Conservation (phyloP, 2,888 invertebrate species). For the Tipula lateralis region DNA sequence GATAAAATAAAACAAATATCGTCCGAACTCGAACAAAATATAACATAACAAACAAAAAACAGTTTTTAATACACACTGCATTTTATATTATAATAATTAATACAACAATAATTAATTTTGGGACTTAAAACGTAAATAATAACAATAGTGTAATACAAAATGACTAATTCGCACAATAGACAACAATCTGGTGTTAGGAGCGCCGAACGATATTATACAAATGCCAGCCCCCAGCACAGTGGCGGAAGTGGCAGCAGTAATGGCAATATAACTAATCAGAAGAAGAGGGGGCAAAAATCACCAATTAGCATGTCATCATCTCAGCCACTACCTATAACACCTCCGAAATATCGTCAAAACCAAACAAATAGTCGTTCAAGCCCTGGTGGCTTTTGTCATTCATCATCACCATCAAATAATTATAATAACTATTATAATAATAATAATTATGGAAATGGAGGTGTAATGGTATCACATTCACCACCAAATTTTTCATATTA, state of each 20-base stretch:
- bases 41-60: background rate
- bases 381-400: slow-evolving; percentile 31
- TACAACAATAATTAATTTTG: background rate
- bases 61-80: slow-evolving; percentile 28
- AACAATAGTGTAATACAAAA: slow-evolving; percentile 27
- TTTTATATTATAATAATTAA: slow-evolving; percentile 24
- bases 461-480: slow-evolving; percentile 32
- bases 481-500: slow-evolving; percentile 48
- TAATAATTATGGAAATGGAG: slow-evolving; percentile 26
- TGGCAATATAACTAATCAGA: background rate
- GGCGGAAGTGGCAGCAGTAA: background rate
- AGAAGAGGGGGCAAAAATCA: slow-evolving; percentile 25
- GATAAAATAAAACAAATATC: slow-evolving; percentile 30
- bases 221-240: slow-evolving; percentile 25
- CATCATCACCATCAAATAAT: slow-evolving; percentile 31
- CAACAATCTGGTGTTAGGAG: slow-evolving; percentile 33
- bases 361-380: slow-evolving; percentile 28
- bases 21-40: slow-evolving; percentile 26
- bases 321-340: slow-evolving; percentile 6
- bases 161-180: slow-evolving; percentile 35
- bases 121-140: background rate
- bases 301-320: slow-evolving; percentile 25
- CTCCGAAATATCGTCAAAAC: slow-evolving; percentile 28
- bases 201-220: slow-evolving; percentile 33
- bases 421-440: slow-evolving; percentile 19